phyloP scores from a whole-genome alignment of 2,888 invertebrate genomes.

The Mesochorus sp. region DNA sequence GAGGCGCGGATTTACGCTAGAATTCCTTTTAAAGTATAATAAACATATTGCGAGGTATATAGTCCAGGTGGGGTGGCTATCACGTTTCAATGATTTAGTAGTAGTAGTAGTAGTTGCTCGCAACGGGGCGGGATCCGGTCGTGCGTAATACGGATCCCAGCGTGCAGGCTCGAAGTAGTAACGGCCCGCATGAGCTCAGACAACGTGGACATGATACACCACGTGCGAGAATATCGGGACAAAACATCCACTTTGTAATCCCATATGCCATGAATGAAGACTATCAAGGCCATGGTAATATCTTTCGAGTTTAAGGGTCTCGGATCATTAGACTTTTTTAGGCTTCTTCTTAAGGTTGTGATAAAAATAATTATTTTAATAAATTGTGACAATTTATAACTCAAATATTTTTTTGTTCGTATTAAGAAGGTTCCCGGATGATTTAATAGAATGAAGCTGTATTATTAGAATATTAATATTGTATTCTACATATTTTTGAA shows the following conservation, averaged over 20 bases:
- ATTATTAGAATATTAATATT: no score
- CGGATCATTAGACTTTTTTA: no score
- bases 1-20: conserved; percentile 18
- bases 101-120: conserved; percentile 13
- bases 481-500: no score
- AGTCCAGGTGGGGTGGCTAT: not conserved
- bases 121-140: conserved; percentile 11
- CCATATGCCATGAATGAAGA: no score
- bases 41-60: not conserved
- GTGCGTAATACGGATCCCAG: conserved; percentile 3
- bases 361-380: no score
- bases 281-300: no score
- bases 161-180: conserved; percentile 14
- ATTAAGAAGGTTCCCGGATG: no score
- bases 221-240: not conserved
- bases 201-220: not conserved
- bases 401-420: no score
- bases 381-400: no score
- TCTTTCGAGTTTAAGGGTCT: no score
- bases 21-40: conserved; percentile 5
- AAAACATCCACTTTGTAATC: not conserved
- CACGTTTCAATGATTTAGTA: not conserved
- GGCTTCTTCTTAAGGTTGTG: no score
- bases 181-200: conserved; percentile 19
- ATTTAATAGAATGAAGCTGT: no score